Conservation (phyloP, 2,113 vertebrate species). For the Fregetta grallaria region DNA sequence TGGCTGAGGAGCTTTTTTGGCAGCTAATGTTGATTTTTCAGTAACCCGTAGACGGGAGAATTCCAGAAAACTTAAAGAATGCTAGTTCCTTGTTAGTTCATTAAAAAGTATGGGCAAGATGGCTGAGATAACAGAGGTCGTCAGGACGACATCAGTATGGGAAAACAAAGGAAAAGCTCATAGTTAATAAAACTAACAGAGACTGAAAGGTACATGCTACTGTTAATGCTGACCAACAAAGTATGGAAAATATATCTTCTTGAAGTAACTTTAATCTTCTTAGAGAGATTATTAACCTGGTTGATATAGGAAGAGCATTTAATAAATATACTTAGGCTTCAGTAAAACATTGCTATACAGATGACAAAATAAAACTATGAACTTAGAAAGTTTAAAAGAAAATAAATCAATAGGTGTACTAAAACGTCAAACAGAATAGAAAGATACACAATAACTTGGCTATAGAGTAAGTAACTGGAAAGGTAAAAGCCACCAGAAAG, state of each 20-base stretch:
- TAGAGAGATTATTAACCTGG: background rate
- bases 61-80: background rate
- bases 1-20: background rate
- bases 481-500: slow-evolving; percentile 4
- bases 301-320: background rate
- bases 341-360: background rate
- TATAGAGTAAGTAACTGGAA: background rate
- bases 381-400: background rate
- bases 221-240: background rate
- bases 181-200: background rate
- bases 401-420: slow-evolving; percentile 25
- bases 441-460: background rate
- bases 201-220: background rate
- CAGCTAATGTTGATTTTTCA: slow-evolving; percentile 12
- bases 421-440: slow-evolving; percentile 30
- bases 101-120: background rate
- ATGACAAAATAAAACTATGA: background rate
- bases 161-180: background rate
- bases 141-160: background rate
- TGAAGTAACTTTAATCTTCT: background rate
- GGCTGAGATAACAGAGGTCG: background rate
- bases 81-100: background rate
- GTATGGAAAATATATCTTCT: background rate
- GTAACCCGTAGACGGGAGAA: background rate
- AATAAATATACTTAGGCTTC: background rate